These are phyloP conservation scores for Lerista edwardsae DNA, from an alignment of 2,797 vertebrate genomes.

Conservation along the genomic window DNA sequence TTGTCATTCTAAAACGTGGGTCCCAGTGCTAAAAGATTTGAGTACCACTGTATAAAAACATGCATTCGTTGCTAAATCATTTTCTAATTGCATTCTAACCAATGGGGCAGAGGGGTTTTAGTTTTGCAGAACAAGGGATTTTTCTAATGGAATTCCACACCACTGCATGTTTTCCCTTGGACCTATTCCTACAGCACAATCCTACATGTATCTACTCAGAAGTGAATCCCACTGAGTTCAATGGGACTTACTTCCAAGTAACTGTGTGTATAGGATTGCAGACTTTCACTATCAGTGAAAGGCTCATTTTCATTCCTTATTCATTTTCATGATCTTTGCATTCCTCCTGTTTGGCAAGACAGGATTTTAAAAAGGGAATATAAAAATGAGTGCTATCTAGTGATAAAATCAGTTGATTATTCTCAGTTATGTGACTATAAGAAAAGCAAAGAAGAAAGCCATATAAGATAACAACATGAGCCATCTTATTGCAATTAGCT, in stretches of 20 bases:
- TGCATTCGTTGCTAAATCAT: not conserved
- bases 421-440: not conserved
- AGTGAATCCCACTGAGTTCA: no score
- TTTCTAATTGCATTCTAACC: not conserved
- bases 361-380: not conserved
- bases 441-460: slow-evolving; percentile 24
- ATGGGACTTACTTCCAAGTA: no score
- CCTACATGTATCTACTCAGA: no score
- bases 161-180: not conserved
- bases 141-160: not conserved
- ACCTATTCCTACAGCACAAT: no score
- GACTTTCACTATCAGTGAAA: not conserved
- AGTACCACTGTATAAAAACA: no score
- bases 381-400: not conserved
- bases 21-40: no score
- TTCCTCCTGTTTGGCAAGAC: not conserved
- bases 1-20: no score
- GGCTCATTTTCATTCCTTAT: not conserved
- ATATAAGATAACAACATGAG: not conserved
- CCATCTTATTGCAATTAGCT: slow-evolving; percentile 15
- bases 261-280: no score
- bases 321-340: not conserved
- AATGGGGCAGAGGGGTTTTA: no score
- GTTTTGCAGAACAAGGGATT: not conserved
- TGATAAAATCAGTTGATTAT: not conserved